Evolutionary conservation across 2,888 invertebrate genomes (phyloP), one percentile per base, ranked within the genome.

Genomic region (Cephonodes hylas): DNA sequence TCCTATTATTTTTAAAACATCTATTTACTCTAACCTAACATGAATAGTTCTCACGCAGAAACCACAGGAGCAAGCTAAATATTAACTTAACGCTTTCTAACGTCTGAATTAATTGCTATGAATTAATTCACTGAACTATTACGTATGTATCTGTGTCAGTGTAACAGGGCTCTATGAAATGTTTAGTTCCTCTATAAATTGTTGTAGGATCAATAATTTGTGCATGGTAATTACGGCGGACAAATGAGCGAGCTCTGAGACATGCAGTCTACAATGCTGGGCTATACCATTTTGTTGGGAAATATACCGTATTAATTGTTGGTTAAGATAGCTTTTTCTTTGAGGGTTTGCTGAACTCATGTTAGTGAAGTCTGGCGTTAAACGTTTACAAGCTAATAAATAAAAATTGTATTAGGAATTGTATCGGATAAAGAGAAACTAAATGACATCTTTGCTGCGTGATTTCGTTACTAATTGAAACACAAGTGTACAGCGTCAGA

Each of bases 221-320:
- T 70, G 73, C 67, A 64, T 61, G 69, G 67, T 76, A 79, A 79
- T 79, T 79, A 77, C 64, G 67, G 65, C 68, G 73, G 75, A 78
- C 76, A 77, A 79, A 79, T 78, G 72, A 77, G 68, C 66, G 58
- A 20, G 48, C 62, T 44, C 62, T 68, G 67, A 75, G 77, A 76
- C 77, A 77, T 60, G 68, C 69, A 68, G 77, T 72, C 77, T 79
- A 64, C 70, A 27, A 8, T n/a, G n/a, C n/a, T 8, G 25, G 13
- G 18, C 25, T 48, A 27, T 53, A 48, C 25, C 27, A 23, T 6
- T 27, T 27, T 42, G 53, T 48, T 60, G 20, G 13, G 23, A 13
- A 5, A 38, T 31, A 27, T 10, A 53, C 53, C 53, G 15, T 53
- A 18, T 53, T 31, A 18, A 8, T 18, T 15, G 3, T 31, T 18